Evolutionary conservation across 1,140 invertebrate genomes (phyloP), one percentile per base, ranked within the genome.

Genomic region (Atta texana): DNA sequence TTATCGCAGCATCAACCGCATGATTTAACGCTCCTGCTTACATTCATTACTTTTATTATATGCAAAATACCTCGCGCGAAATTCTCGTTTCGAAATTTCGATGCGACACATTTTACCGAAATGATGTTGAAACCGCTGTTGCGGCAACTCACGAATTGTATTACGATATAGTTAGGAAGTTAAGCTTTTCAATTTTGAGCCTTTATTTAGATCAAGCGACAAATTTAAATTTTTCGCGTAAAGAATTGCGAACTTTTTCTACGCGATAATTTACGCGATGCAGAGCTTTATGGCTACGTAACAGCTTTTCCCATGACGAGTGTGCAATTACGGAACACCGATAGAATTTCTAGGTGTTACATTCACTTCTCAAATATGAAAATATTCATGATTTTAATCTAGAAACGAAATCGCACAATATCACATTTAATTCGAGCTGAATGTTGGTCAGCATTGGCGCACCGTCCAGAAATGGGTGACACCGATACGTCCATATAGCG

Each of bases 41-140:
- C 53, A 44, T 89, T 59, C 77, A 64, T 87, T 89, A 89, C 24
- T 57, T 69, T 81, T 76, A 76, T 89, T 82, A 86, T 69, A 63
- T 49, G 53, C 51, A 49, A 44, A 61, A 24, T n/a, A 80, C 39
- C 16, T 51, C 55, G 34, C 66, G 49, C 34, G 75, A 68, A 88
- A 44, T 44, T 69, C 14, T 3, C 53, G 53, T 72, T 51, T 21
- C 49, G 69, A 10, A 61, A 61, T 44, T 51, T 84, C 31, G 31
- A 51, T 14, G 44, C 24, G 34, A 68, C 31, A 49, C 44, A 34
- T 61, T 61, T 61, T 68, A 6, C 18, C 34, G 3, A 28, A 53
- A 2, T 39, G 18, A 44, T 2, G 18, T 24, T 21, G n/a, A 34
- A 12, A 72, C 24, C 31, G 51, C 21, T 57, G 16, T 28, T 21